phyloP scores from a whole-genome alignment of 2,888 invertebrate genomes.

The Falcaria lacertinaria region DNA sequence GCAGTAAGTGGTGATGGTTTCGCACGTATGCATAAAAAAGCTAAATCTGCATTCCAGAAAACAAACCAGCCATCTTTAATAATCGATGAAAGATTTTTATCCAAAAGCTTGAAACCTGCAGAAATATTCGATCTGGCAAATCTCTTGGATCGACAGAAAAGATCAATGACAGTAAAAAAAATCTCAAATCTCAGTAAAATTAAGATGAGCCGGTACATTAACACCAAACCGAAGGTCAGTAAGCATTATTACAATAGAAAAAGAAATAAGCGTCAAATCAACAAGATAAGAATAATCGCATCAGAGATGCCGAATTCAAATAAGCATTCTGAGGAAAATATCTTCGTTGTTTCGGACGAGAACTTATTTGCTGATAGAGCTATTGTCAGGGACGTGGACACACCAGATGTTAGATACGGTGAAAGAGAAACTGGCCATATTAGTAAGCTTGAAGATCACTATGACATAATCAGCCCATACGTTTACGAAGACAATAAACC shows the following conservation, averaged over 20 bases:
- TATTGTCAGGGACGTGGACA: conserved; percentile 35
- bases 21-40: conserved; percentile 1
- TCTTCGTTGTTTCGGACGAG: conserved; percentile 51
- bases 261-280: conserved; percentile 52
- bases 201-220: conserved; percentile 44
- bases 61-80: conserved; percentile 15
- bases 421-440: conserved; percentile 16
- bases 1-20: conserved; percentile 10
- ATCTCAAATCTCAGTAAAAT: conserved; percentile 43
- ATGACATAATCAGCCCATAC: conserved; percentile 29
- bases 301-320: conserved; percentile 30
- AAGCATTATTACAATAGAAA: conserved; percentile 48
- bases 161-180: conserved; percentile 37
- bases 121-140: conserved; percentile 46
- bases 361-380: conserved; percentile 49
- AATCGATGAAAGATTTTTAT: conserved; percentile 36
- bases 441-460: conserved; percentile 18
- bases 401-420: conserved; percentile 21
- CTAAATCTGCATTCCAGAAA: conserved; percentile 5
- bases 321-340: conserved; percentile 33
- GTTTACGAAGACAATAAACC: conserved; percentile 20
- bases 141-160: conserved; percentile 43
- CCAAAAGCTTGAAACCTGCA: conserved; percentile 43
- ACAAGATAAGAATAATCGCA: conserved; percentile 55
- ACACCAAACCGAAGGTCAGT: conserved; percentile 41